phyloP scores from a whole-genome alignment of 2,797 vertebrate genomes.

The Neosilurus mollespiculum region DNA sequence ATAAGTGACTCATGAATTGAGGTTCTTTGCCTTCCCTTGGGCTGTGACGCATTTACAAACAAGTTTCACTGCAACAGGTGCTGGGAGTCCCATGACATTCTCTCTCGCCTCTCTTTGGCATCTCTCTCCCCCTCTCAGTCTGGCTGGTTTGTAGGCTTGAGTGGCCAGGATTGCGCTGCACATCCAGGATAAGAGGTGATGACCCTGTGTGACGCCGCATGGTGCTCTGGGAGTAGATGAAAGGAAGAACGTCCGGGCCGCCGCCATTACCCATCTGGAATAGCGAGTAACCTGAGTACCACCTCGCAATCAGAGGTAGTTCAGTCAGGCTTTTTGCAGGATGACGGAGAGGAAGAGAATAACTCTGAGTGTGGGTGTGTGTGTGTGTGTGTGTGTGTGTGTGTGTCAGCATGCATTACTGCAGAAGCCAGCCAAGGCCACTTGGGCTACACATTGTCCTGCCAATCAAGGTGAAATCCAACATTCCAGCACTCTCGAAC shows the following conservation, averaged over 20 bases:
- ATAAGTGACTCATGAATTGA: neutral
- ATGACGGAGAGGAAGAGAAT: neutral
- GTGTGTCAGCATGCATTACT: slow-evolving; percentile 30
- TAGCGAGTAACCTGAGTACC: slow-evolving; percentile 21
- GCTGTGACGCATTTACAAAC: neutral
- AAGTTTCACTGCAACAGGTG: slow-evolving; percentile 10
- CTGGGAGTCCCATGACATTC: slow-evolving; percentile 8
- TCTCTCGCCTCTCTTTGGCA: neutral
- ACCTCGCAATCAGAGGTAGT: slow-evolving; percentile 38
- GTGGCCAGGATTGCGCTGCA: neutral
- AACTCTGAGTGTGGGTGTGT: no score
- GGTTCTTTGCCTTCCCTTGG: neutral
- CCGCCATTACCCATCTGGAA: slow-evolving; percentile 41
- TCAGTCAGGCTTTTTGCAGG: slow-evolving; percentile 26
- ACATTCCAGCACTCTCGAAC: slow-evolving; percentile 49
- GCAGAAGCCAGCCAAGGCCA: slow-evolving; percentile 41
- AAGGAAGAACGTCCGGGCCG: slow-evolving; percentile 1
- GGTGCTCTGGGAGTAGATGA: slow-evolving; percentile 33
- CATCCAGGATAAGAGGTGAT: neutral
- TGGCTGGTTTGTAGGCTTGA: neutral
- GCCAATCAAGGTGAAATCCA: slow-evolving; percentile 56
- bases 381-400: neutral
- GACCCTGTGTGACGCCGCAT: slow-evolving; percentile 17
- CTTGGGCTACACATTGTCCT: slow-evolving; percentile 45
- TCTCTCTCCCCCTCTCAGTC: neutral